Base-by-base conservation (phyloP, 2,888 invertebrate genomes). In the Drosophila limbata region DNA sequence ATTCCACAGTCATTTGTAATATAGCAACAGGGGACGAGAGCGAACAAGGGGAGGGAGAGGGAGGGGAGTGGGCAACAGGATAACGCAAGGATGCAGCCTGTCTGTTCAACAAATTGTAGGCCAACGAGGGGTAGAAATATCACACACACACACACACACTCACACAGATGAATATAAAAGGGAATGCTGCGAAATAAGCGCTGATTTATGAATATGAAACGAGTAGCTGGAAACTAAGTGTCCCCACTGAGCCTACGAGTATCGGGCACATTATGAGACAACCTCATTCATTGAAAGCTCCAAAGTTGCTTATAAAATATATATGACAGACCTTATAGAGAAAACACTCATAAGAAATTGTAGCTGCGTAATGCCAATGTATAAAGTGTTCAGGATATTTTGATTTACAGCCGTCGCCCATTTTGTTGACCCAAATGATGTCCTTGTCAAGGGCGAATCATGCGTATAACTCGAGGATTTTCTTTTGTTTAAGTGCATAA, bases 1-100 rank as follows among this genome's bases (percentile, higher is more conserved):
- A 90, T 90, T 89, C 89, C 88, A 88, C 89, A 89, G 90, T 81
- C 89, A 89, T 90, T 90, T 90, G 90, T 89, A 86, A 79, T 84
- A 80, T 76, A 84, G 74, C 86, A 79, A 73, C 81, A 79, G 47
- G 73, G 62, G 39, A 56, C 17, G 60, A 60, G 47, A 53, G 15
- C 39, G 55, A 25, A 15, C 25, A 39, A 25, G 39, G 39, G 25
- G 44, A 4, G 35, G 15, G 13, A 6, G 17, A 8, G 53, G 9
- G 33, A 10, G 51, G 25, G 37, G 31, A n/a, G 69, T 28, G 68
- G 77, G 59, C 71, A 65, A 76, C 84, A 86, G 84, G 84, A 84
- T 84, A 84, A 84, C 80, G 87, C 84, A 80, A 84, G 84, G 84
- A 87, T 87, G 87, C 87, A 81, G 84, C 57, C 70, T 84, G 87